Base-by-base conservation (phyloP, 2,113 vertebrate species). In the Chionodraco myersi region DNA sequence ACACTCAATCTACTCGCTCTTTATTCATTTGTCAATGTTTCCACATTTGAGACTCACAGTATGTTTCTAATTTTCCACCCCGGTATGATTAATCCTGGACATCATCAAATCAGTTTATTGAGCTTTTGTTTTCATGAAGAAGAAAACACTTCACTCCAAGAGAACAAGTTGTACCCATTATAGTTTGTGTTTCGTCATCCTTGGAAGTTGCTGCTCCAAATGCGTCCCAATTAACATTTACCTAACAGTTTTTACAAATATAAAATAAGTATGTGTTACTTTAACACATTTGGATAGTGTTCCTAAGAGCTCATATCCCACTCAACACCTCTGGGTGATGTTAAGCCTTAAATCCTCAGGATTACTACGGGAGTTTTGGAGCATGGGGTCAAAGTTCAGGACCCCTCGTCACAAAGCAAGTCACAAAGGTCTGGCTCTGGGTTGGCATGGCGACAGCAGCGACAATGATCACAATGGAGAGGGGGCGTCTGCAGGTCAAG, bases 371-470 rank as follows among this genome's bases (percentile, higher is more conserved):
- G 34, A 70, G 15, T 47, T 80, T 83, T 81, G 18, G 65, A 56
- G 48, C 21, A 58, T 60, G 23, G 44, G 70, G 76, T 76, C 78
- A 83, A 83, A 81, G 80, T 79, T 86, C 71, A 64, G 54, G 59
- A 61, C 63, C 82, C 82, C 52, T 71, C 51, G 51, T 84, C 68
- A 81, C 66, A 21, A 34, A 77, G 53, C 5, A 23, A 73, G 62
- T 69, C 66, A 70, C 56, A 81, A 66, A 61, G 34, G 66, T 56
- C 77, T 36, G 10, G 16, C 67, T 65, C n/a, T 45, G 9, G 63
- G 72, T 88, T 75, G 84, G 16, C 88, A 88, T 85, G 80, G 83
- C 68, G 57, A 79, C 49, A 34, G 77, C 65, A 30, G 26, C 65
- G 36, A 86, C 65, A 85, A 77, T 77, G 65, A 45, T 3, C 44